phyloP scores from a whole-genome alignment of 30 jellyfish, hydroid and myxozoan species.

The Aurelia coerulea region DNA sequence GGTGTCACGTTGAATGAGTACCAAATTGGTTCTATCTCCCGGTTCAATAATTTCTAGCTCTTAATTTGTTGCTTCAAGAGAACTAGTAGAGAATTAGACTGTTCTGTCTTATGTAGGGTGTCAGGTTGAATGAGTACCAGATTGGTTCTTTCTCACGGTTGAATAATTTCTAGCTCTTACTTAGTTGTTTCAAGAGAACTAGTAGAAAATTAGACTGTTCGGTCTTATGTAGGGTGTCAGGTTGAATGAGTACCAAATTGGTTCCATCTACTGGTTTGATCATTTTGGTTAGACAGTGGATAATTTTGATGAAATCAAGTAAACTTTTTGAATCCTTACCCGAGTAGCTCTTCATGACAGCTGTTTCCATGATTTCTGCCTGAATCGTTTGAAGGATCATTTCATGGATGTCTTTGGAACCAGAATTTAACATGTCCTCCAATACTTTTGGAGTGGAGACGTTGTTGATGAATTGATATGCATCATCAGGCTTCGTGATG shows the following conservation, averaged over 20 bases:
- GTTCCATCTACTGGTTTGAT: background rate
- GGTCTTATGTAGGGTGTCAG: background rate
- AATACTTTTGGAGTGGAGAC: no score
- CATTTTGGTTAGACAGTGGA: background rate
- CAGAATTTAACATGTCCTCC: background rate
- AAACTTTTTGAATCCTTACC: background rate
- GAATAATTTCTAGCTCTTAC: background rate
- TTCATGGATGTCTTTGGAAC: background rate
- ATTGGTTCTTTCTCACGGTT: background rate
- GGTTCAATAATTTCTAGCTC: background rate
- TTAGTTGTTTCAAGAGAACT: background rate
- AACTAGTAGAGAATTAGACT: no score
- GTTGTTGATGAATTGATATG: background rate
- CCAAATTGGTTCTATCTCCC: background rate
- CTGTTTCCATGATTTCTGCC: constrained; percentile 5
- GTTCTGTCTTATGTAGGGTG: background rate
- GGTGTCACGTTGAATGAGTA: background rate
- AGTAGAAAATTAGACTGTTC: background rate
- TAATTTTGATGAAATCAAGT: background rate
- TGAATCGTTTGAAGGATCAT: background rate
- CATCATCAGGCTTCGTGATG: background rate
- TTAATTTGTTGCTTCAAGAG: background rate
- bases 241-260: background rate
- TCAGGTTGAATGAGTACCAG: background rate
- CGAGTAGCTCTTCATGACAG: background rate